phyloP scores from a whole-genome alignment of 2,113 vertebrate species.

The Xiphophorus hellerii region DNA sequence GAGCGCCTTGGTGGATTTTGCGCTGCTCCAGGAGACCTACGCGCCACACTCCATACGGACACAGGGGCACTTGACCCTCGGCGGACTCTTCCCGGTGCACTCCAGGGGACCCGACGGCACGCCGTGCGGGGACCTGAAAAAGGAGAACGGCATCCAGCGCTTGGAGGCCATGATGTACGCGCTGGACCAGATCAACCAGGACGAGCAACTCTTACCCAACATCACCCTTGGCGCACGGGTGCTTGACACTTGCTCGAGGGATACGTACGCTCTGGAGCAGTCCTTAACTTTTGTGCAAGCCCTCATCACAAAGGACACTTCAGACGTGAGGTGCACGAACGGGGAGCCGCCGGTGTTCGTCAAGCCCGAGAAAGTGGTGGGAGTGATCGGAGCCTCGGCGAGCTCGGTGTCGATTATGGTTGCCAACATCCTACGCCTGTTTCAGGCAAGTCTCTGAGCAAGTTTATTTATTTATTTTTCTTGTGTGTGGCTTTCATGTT shows the following conservation, averaged over 20 bases:
- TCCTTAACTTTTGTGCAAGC: conserved; percentile 98
- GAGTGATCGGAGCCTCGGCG: conserved; percentile 94
- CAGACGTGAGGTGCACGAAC: conserved; percentile 97
- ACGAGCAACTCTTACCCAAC: conserved; percentile 94
- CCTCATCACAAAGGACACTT: conserved; percentile 97
- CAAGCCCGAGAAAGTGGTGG: conserved; percentile 97
- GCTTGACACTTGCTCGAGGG: conserved; percentile 96
- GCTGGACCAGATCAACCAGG: conserved; percentile 97
- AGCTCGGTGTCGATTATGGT: conserved; percentile 99
- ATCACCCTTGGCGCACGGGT: conserved; percentile 94
- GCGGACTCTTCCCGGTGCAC: conserved; percentile 96
- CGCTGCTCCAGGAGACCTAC: conserved; percentile 90
- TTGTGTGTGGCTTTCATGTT: conserved; percentile 4
- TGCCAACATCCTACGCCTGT: conserved; percentile 97
- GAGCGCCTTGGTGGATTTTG: conserved; percentile 71
- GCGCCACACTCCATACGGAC: conserved; percentile 95
- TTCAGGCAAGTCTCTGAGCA: conserved; percentile 87
- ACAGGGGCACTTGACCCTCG: conserved; percentile 95
- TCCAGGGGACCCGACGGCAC: conserved; percentile 83
- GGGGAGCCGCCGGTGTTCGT: conserved; percentile 96
- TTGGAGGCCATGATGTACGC: conserved; percentile 98
- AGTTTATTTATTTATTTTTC: neutral
- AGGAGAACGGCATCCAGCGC: conserved; percentile 95
- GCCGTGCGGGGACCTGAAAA: conserved; percentile 94
- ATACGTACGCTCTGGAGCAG: conserved; percentile 97